These are phyloP conservation scores for human (Homo sapiens) DNA, from an alignment of 2,113 vertebrate species.

Conservation along the genomic window DNA sequence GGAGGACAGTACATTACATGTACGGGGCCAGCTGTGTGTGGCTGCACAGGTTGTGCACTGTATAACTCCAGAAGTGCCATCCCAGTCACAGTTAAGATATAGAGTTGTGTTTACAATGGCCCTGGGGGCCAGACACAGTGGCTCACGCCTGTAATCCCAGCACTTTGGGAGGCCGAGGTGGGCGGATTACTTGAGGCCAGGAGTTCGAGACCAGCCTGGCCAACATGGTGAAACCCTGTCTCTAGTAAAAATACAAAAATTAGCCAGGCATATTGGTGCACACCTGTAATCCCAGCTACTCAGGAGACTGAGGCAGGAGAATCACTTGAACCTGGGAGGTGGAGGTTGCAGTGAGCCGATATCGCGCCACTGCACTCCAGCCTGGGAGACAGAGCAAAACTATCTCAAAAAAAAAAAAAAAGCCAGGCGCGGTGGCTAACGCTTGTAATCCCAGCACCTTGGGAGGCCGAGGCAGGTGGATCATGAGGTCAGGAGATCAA, in stretches of 20 bases:
- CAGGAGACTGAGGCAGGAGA: background rate
- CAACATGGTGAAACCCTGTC: background rate
- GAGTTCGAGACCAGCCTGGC: background rate
- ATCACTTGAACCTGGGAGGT: background rate
- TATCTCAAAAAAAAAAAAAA: no score
- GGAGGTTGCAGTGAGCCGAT: background rate
- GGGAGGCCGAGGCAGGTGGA: background rate
- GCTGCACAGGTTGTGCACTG: background rate
- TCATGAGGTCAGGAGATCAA: background rate
- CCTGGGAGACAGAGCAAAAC: background rate
- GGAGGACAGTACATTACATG: rapidly evolving
- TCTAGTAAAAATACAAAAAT: background rate
- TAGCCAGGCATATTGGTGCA: background rate
- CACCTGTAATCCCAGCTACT: background rate
- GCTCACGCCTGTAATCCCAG: background rate
- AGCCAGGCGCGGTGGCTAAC: background rate
- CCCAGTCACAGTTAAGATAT: rapidly evolving
- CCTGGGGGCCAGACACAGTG: background rate
- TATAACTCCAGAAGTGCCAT: background rate
- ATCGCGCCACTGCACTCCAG: background rate
- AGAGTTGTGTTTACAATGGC: background rate
- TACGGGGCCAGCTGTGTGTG: rapidly evolving
- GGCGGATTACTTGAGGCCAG: background rate
- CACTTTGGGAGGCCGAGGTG: background rate
- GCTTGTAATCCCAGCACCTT: background rate